These are phyloP conservation scores for Calonectris borealis DNA, from an alignment of 2,113 vertebrate genomes.

Conservation along the genomic window DNA sequence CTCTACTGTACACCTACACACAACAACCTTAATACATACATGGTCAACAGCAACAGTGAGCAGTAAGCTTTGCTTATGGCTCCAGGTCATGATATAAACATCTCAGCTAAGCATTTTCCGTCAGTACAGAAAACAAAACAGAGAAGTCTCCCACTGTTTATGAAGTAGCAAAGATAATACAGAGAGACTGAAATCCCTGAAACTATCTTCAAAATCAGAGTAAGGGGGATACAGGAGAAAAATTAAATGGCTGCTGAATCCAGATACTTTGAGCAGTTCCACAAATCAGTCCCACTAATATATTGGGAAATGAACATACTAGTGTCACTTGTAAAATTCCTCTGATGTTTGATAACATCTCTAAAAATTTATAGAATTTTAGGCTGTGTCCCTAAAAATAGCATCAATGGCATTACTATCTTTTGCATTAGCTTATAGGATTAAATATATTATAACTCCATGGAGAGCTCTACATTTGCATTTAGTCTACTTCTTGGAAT, in stretches of 20 bases:
- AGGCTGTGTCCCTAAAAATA: slow-evolving; percentile 25
- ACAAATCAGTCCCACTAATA: neutral
- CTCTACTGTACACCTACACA: neutral
- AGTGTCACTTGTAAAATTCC: neutral
- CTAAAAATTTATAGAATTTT: neutral
- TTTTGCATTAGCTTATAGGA: neutral
- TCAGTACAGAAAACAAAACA: neutral
- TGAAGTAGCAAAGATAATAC: neutral
- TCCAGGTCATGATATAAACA: neutral
- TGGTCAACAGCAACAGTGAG: neutral
- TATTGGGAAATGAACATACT: neutral
- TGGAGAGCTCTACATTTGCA: slow-evolving; percentile 24
- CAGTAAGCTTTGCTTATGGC: neutral
- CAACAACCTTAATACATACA: neutral
- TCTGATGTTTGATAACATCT: slow-evolving; percentile 5
- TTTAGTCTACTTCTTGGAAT: slow-evolving; percentile 20
- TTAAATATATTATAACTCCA: slow-evolving; percentile 35
- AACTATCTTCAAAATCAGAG: neutral
- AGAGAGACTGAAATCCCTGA: neutral
- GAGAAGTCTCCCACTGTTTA: neutral
- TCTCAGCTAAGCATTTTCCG: neutral
- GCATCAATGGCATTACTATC: neutral
- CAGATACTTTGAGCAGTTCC: neutral
- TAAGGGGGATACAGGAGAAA: neutral
- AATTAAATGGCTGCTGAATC: neutral